phyloP scores from a whole-genome alignment of 2,113 vertebrate species.

The Pseudonaja textilis region DNA sequence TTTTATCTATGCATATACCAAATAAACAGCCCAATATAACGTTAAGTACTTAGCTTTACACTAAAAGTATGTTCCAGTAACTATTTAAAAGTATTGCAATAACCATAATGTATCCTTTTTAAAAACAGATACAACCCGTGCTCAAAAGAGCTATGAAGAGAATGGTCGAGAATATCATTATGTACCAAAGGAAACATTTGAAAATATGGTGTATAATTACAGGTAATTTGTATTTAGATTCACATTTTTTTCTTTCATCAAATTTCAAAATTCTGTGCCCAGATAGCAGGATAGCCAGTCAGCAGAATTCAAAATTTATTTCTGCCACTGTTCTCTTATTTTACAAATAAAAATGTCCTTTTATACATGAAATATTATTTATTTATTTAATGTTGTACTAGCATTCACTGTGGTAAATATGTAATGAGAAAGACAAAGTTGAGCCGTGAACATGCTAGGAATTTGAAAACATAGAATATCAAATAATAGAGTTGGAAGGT shows the following conservation, averaged over 20 bases:
- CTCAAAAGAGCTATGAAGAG: slow-evolving; percentile 86
- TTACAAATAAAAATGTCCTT: not conserved
- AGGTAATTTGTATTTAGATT: slow-evolving; percentile 69
- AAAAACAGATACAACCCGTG: slow-evolving; percentile 85
- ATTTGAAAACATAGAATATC: too few species aligned
- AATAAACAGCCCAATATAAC: not conserved
- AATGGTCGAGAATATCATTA: slow-evolving; percentile 92
- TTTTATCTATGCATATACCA: not conserved
- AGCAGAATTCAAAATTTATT: not conserved
- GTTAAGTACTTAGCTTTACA: not conserved
- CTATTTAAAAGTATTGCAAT: slow-evolving; percentile 14
- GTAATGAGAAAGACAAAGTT: not conserved
- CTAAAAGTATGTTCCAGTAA: not conserved
- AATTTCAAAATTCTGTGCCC: not conserved
- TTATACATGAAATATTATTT: not conserved
- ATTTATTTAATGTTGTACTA: not conserved
- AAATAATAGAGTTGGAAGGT: too few species aligned
- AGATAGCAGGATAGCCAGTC: not conserved
- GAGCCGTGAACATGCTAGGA: too few species aligned
- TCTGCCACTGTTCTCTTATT: not conserved
- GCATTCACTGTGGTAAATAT: not conserved
- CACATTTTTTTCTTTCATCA: slow-evolving; percentile 23
- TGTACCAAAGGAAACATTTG: slow-evolving; percentile 86
- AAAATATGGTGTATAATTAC: slow-evolving; percentile 86
- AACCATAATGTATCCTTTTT: not conserved